Evolutionary conservation across 2,113 vertebrate species (phyloP).

Genomic region (Lucifuga dentata): DNA sequence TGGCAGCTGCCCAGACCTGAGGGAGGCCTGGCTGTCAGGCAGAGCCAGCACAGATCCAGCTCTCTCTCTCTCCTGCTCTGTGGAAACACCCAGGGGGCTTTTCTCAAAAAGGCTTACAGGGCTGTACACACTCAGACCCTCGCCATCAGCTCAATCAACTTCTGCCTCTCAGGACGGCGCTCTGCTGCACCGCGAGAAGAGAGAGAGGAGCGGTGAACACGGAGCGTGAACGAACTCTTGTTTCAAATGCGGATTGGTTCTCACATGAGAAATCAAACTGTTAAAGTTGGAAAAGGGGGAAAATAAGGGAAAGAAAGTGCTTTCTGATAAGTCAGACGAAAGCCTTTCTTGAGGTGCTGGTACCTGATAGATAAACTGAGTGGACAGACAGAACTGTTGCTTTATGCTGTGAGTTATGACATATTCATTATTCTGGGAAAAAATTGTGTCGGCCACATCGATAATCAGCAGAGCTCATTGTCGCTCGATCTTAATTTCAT

Average conservation of each 20-base stretch:
- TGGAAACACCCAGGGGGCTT: constrained; percentile 50
- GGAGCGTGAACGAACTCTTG: no score
- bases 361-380: neutral
- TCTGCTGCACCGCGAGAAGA: constrained; percentile 5
- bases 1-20: constrained; percentile 63
- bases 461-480: constrained; percentile 39
- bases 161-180: constrained; percentile 46
- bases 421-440: constrained; percentile 15
- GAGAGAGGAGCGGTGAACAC: no score
- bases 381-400: neutral
- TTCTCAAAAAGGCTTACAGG: constrained; percentile 49
- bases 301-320: no score
- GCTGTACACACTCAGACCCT: constrained; percentile 38
- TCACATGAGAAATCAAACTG: constrained; percentile 57
- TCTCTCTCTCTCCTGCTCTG: constrained; percentile 55
- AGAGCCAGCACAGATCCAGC: constrained; percentile 24
- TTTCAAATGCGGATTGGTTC: constrained; percentile 23
- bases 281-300: constrained; percentile 22
- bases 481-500: constrained; percentile 52
- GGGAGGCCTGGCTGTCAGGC: constrained; percentile 66
- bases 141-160: constrained; percentile 67
- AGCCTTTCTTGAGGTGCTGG: no score
- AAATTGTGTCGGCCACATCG: neutral
- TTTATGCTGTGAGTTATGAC: constrained; percentile 26
- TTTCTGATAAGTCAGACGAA: no score